Percentiles rank a stretch among this genome's conserved stretches.
Conservation (phyloP, 2,888 invertebrate species). For the Endomychus coccineus region DNA sequence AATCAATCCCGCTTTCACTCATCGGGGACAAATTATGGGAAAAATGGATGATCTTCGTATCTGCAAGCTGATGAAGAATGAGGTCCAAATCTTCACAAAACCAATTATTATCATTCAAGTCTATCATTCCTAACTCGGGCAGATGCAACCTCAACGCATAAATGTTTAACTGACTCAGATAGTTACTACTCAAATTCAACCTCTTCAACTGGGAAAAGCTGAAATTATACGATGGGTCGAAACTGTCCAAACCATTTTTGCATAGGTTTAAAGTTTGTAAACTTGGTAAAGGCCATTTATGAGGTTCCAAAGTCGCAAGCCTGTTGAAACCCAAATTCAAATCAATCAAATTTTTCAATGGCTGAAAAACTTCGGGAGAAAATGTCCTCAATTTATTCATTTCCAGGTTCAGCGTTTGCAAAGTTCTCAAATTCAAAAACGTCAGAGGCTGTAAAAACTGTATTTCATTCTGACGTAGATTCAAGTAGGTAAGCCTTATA, state of each 20-base stretch:
- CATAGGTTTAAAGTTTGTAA: conserved; percentile 19
- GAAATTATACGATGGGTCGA: conserved; percentile 23
- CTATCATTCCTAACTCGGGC: conserved; percentile 21
- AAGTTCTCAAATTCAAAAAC: conserved; percentile 17
- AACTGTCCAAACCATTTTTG: conserved; percentile 19
- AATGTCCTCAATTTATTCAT: conserved; percentile 19
- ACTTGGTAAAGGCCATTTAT: conserved; percentile 24
- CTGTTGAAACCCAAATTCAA: conserved; percentile 26
- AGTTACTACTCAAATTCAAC: conserved; percentile 29
- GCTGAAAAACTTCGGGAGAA: conserved; percentile 14
- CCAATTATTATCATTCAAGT: conserved; percentile 29
- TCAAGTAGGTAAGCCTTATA: conserved; percentile 18
- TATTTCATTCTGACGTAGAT: conserved; percentile 22
- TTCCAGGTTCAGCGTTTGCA: conserved; percentile 22
- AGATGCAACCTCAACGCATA: conserved; percentile 19
- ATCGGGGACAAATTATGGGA: conserved; percentile 5
- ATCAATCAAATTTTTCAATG: conserved; percentile 18
- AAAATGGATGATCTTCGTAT: conserved; percentile 17
- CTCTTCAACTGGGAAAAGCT: conserved; percentile 21
- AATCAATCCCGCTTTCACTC: conserved; percentile 17
- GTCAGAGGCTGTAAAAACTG: conserved; percentile 13
- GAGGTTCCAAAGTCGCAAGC: conserved; percentile 19
- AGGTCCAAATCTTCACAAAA: conserved; percentile 25
- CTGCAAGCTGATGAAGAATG: conserved; percentile 21
- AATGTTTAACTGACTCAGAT: conserved; percentile 24